Base-by-base conservation (phyloP, 2,888 invertebrate species). In the Euspilapteryx auroguttella region DNA sequence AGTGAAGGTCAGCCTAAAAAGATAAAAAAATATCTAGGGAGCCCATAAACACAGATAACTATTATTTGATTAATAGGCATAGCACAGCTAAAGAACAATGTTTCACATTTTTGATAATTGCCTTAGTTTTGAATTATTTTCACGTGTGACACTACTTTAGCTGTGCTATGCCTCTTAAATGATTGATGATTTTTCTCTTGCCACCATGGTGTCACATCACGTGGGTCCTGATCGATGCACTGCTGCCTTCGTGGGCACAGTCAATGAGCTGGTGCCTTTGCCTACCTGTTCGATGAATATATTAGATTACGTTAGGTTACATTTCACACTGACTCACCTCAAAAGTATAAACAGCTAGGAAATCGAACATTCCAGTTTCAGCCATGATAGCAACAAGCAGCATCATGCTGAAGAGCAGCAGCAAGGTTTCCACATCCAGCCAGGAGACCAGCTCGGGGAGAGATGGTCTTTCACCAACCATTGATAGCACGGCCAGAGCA, bases 351-450 rank as follows among this genome's bases (percentile, higher is more conserved):
- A 91, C 87, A 4, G 94, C 90, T 24, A 89, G 58, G 49, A 85
- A 92, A 57, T 94, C 92, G 42, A 94, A 94, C 45, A 93, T 77
- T 2, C 94, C 93, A 0, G 93, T 92, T 50, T 94, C 92, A 0
- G 91, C 86, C 36, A 93, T 78, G 32, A 94, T 85, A 2, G 89
- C 85, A 0, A 94, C 91, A 11, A 94, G 63, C 1, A 90, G 79
- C 94, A 94, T 94, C 94, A 94, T 94, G 21, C 90, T 86, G 55
- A 91, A 90, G 0, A 92, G 69, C 12, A 92, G 52, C n/a, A 89
- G 68, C 2, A 91, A 52, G 0, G 90, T 87, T 47, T 91, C 91
- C 40, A 87, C 75, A 39, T 94, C 91, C 43, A 94, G 82, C 93
- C 93, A 94, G 7, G 86, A 82, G 3, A 92, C 78, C 22, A 94